These are phyloP conservation scores for Coenonympha glycerion DNA, from an alignment of 2,888 invertebrate genomes.

Conservation along the genomic window DNA sequence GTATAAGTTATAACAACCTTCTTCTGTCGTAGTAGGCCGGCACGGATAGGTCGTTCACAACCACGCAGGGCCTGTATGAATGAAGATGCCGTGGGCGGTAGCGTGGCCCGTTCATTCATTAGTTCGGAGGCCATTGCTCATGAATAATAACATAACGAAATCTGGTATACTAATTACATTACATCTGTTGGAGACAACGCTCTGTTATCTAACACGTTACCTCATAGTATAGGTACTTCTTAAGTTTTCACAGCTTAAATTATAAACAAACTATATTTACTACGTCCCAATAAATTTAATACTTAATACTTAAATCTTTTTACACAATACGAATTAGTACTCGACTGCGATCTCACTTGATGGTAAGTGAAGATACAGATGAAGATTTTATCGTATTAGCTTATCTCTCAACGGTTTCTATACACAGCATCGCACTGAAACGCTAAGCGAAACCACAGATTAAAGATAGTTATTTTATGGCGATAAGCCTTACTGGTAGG, in stretches of 20 bases:
- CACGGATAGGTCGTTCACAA: slow-evolving; percentile 54
- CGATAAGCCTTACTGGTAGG: no score
- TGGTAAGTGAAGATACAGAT: no score
- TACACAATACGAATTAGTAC: no score
- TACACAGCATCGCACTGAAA: no score
- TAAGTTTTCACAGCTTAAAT: background rate
- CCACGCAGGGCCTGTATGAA: slow-evolving; percentile 69
- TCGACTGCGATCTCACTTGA: no score
- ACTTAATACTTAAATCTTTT: no score
- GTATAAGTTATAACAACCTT: slow-evolving; percentile 1
- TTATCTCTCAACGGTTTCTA: no score
- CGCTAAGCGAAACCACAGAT: no score
- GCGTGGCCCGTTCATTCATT: slow-evolving; percentile 67
- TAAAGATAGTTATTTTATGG: no score
- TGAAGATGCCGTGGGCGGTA: slow-evolving; percentile 61
- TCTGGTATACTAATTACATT: slow-evolving; percentile 49
- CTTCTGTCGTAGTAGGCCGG: slow-evolving; percentile 34
- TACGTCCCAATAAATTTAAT: background rate
- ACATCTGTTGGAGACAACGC: slow-evolving; percentile 31
- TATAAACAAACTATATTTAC: background rate
- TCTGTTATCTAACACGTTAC: slow-evolving; percentile 20
- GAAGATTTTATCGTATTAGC: no score
- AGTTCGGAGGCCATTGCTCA: slow-evolving; percentile 66
- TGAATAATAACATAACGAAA: slow-evolving; percentile 70
- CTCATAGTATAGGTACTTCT: background rate